Evolutionary conservation across 2,113 vertebrate species (phyloP).

Genomic region (Zootoca vivipara): DNA sequence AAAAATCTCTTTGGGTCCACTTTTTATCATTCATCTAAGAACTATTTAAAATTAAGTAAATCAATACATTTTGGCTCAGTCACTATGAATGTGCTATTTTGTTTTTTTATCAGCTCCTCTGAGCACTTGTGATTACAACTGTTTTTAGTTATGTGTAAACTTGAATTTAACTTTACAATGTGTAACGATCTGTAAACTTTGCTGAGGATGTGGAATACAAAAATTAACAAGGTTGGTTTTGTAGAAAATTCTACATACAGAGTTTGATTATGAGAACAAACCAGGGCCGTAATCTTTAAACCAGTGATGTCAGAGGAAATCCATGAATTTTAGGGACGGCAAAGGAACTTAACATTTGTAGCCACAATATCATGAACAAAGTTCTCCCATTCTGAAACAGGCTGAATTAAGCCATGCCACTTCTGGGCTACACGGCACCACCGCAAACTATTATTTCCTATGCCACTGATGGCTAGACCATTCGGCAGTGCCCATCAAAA

Average conservation of each 20-base stretch:
- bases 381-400: not conserved
- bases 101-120: not conserved
- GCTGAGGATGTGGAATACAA: not conserved
- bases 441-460: not conserved
- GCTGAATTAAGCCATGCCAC: not conserved
- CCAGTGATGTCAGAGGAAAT: not conserved
- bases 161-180: not conserved
- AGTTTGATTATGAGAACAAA: not conserved
- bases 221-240: not conserved
- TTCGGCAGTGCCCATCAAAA: not conserved
- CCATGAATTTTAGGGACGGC: not conserved
- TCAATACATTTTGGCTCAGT: not conserved
- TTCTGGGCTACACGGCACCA: not conserved
- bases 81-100: not conserved
- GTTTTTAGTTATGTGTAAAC: not conserved
- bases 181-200: not conserved
- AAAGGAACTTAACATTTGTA: not conserved
- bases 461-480: not conserved
- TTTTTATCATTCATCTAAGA: not conserved
- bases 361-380: not conserved
- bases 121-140: not conserved
- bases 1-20: not conserved
- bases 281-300: not conserved
- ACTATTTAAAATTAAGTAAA: not conserved
- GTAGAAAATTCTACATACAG: not conserved